Percentiles rank a stretch among this genome's conserved stretches.
phyloP scores from a whole-genome alignment of 2,113 vertebrate species.

The Probosciger aterrimus region DNA sequence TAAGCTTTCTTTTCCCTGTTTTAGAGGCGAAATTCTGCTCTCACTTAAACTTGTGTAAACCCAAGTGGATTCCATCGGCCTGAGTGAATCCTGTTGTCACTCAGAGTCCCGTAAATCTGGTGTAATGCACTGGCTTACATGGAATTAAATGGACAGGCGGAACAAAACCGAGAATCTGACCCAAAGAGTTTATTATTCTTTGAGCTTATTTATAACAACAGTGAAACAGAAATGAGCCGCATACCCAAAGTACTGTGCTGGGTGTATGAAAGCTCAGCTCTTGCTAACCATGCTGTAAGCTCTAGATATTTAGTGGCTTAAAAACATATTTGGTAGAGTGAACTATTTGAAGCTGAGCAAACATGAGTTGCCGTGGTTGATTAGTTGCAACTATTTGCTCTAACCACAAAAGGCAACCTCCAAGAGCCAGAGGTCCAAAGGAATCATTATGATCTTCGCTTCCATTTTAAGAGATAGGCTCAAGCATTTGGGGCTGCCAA shows the following conservation, averaged over 20 bases:
- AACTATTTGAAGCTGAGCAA: not conserved
- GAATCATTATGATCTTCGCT: not conserved
- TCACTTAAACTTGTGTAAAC: not conserved
- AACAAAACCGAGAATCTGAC: not conserved
- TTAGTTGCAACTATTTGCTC: not conserved
- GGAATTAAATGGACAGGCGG: not conserved
- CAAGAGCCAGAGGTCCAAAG: not conserved
- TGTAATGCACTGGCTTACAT: not conserved
- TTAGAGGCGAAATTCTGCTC: not conserved
- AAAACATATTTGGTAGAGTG: not conserved
- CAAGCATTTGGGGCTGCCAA: not conserved
- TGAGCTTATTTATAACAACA: not conserved
- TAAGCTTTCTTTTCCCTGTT: not conserved
- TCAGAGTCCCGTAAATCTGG: not conserved
- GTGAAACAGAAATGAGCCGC: not conserved
- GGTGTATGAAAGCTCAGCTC: not conserved
- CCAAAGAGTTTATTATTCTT: not conserved
- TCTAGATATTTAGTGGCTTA: not conserved
- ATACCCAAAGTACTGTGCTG: not conserved
- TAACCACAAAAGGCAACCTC: not conserved
- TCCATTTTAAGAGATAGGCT: not conserved
- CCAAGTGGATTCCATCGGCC: not conserved
- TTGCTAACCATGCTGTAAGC: not conserved
- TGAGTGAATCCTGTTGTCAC: not conserved
- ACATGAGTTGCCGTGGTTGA: not conserved